These are phyloP conservation scores for Callocephalon fimbriatum DNA, from an alignment of 2,113 vertebrate genomes.

Conservation along the genomic window DNA sequence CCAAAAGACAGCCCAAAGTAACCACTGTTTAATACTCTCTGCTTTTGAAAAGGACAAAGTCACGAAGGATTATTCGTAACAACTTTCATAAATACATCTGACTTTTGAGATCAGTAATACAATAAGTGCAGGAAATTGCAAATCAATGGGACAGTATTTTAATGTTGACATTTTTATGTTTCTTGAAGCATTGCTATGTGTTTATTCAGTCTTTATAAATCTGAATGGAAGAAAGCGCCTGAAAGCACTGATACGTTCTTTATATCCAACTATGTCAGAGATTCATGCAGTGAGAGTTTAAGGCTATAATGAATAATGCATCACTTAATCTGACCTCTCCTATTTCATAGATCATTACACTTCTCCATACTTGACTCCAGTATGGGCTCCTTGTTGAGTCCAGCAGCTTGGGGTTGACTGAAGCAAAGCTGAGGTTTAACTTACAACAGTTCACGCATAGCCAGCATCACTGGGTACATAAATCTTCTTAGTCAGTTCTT, in stretches of 20 bases:
- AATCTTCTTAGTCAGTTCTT: neutral
- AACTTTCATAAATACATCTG: neutral
- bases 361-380: neutral
- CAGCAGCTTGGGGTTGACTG: neutral
- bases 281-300: neutral
- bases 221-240: neutral
- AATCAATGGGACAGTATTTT: neutral
- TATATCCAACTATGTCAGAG: neutral
- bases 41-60: neutral
- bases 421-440: neutral
- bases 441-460: rapidly evolving
- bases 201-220: neutral
- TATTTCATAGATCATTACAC: neutral
- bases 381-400: neutral
- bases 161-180: neutral
- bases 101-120: neutral
- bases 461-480: neutral
- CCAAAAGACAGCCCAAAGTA: neutral
- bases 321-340: constrained; percentile 19
- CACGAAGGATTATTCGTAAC: neutral
- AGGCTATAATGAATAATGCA: neutral
- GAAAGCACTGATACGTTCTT: neutral
- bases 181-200: neutral
- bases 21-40: neutral
- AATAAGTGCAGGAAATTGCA: neutral